phyloP scores from a whole-genome alignment of 23 tunicate genomes.

The Aplidium turbinatum region DNA sequence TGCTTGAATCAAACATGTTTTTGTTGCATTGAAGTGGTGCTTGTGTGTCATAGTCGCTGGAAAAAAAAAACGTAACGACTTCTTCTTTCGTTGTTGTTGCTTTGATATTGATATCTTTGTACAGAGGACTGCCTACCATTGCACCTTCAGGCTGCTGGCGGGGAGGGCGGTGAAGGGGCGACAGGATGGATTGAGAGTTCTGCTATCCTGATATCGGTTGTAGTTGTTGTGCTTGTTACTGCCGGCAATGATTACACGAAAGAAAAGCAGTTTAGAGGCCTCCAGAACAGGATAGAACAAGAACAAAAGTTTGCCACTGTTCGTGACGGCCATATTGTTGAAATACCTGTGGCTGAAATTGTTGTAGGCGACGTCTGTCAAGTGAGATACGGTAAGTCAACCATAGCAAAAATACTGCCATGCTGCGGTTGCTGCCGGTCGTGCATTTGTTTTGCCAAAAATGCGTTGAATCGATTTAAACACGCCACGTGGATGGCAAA shows the following conservation, averaged over 20 bases:
- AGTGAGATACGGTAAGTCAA: constrained; percentile 94
- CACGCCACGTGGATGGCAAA: too few species aligned
- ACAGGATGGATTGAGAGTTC: constrained; percentile 96
- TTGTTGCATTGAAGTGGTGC: not conserved
- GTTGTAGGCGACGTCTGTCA: constrained; percentile 94
- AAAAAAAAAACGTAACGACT: not conserved
- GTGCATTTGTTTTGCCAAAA: too few species aligned
- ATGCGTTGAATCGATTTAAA: too few species aligned
- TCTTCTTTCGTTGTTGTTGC: too few species aligned
- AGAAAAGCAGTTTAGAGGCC: constrained; percentile 97
- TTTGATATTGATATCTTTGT: too few species aligned
- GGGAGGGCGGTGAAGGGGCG: constrained; percentile 73
- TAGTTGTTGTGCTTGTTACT: constrained; percentile 94
- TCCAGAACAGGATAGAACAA: constrained; percentile 89
- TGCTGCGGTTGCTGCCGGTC: too few species aligned
- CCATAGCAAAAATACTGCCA: too few species aligned
- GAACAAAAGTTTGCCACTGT: constrained; percentile 88
- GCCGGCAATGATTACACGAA: constrained; percentile 96
- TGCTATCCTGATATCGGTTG: constrained; percentile 92
- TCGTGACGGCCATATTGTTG: constrained; percentile 58
- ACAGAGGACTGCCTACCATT: constrained; percentile 58
- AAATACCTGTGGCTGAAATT: constrained; percentile 95
- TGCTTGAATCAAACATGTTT: not conserved
- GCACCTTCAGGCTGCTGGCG: constrained; percentile 35
- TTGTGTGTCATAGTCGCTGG: not conserved